Percentiles rank a stretch among this genome's conserved stretches.
Conservation (phyloP, 2,113 vertebrate species). For the Callithrix jacchus region DNA sequence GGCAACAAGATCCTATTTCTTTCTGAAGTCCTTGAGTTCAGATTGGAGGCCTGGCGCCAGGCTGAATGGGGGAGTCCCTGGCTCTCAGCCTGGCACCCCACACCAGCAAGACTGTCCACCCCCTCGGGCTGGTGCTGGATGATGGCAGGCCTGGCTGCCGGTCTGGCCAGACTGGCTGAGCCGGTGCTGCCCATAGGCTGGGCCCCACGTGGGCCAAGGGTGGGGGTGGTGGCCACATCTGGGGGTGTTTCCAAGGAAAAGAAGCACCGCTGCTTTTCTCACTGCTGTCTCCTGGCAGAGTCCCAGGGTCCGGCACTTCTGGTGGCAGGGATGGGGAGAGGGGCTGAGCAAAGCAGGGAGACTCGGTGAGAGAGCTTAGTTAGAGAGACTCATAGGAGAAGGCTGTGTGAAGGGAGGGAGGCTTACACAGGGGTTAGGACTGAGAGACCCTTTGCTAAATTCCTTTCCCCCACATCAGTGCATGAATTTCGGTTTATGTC, state of each 20-base stretch:
- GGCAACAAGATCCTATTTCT: neutral
- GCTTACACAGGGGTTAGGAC: too few species aligned
- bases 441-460: neutral
- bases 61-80: neutral
- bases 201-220: neutral
- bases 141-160: neutral
- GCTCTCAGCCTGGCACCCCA: neutral
- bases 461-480: neutral
- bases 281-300: neutral
- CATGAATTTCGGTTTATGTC: neutral
- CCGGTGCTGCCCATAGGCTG: neutral
- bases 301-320: neutral
- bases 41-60: neutral
- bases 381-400: neutral
- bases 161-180: conserved; percentile 46
- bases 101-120: neutral
- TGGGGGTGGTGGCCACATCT: neutral
- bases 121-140: neutral
- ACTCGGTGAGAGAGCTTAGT: neutral
- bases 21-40: neutral
- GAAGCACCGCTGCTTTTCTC: neutral
- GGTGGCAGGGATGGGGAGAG: too few species aligned
- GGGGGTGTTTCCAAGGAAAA: neutral
- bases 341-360: neutral
- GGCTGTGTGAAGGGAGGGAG: neutral